A percentile compares a stretch with the other conserved stretches of the same genome.
These are phyloP conservation scores for Priapulus caudatus DNA, from an alignment of 2,888 invertebrate species.

Conservation along the genomic window DNA sequence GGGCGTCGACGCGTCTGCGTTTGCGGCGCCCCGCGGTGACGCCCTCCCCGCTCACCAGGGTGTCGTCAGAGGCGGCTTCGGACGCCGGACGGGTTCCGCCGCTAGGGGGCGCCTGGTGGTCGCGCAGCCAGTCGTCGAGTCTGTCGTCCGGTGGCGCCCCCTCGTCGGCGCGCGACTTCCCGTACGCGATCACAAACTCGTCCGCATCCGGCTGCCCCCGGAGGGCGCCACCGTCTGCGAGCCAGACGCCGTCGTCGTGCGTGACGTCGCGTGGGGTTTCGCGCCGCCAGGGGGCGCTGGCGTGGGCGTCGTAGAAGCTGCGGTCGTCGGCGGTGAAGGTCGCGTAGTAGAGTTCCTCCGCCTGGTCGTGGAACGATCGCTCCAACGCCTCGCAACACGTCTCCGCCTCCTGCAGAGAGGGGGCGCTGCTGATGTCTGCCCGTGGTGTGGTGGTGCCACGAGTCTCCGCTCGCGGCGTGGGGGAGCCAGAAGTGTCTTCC, in stretches of 20 bases:
- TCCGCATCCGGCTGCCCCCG: background rate
- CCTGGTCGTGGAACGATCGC: background rate
- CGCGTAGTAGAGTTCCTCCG: background rate
- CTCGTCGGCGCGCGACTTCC: background rate
- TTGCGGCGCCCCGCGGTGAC: too few species aligned
- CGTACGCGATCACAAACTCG: background rate
- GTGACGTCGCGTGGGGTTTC: background rate
- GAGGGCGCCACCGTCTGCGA: background rate
- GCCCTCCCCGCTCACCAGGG: background rate
- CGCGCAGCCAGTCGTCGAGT: background rate
- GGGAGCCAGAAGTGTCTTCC: too few species aligned
- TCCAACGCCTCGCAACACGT: background rate
- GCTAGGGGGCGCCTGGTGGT: too few species aligned
- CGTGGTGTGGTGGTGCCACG: background rate
- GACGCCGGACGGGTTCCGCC: too few species aligned
- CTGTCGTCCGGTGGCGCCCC: too few species aligned
- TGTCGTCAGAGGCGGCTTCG: background rate
- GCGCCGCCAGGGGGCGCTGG: background rate
- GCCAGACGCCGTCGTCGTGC: background rate
- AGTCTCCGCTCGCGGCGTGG: background rate
- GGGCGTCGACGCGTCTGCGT: too few species aligned
- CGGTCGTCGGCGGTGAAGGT: background rate
- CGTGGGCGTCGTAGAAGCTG: background rate
- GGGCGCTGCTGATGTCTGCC: background rate
- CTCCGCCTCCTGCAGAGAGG: too few species aligned